Evolutionary conservation across 2,113 vertebrate species (phyloP), one percentile per base, ranked within the genome.

Genomic region (Archocentrus centrarchus): DNA sequence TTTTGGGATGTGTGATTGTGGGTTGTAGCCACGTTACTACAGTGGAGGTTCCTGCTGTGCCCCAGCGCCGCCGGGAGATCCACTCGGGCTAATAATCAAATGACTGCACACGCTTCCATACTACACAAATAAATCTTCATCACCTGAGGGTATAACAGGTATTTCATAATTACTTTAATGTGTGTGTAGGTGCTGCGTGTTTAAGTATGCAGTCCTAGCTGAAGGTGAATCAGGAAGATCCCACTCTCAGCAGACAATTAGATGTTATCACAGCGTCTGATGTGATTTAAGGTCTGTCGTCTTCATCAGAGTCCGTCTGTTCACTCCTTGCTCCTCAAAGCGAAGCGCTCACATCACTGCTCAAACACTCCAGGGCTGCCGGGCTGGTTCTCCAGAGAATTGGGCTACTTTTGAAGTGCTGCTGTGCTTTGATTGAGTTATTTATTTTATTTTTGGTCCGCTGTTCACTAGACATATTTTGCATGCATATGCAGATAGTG

Each of bases 371-470:
- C 39, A 44, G 39, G 39, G 41, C 37, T 17, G 2, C 50, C 37
- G 24, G n/a, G 37, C 62, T 66, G 59, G 5, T 17, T 32, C 5
- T 17, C 17, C 5, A 7, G 17, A 53, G 6, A 18, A 18, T 7
- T 53, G 50, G 6, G 50, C 17, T 18, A 53, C 50, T 20, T 55
- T 9, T 55, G 18, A 53, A 35, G 17, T 2, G 17, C 11, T 35
- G 59, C 60, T 11, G 17, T 18, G 59, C 27, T 17, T 20, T 35
- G 15, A 0, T 30, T 32, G 9, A 39, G 6, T 30, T 5, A 30
- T 41, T 41, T 11, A 1, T 3, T 41, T 11, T 11, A 15, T 6
- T 0, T 0, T 7, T 11, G 3, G 17, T 55, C 18, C 3, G 3
- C 5, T 53, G 17, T 55, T 55, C 20, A 3, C 1, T 3, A 55